Evolutionary conservation across 2,888 invertebrate genomes (phyloP), one percentile per base, ranked within the genome.

Genomic region (Saturnia japonica): DNA sequence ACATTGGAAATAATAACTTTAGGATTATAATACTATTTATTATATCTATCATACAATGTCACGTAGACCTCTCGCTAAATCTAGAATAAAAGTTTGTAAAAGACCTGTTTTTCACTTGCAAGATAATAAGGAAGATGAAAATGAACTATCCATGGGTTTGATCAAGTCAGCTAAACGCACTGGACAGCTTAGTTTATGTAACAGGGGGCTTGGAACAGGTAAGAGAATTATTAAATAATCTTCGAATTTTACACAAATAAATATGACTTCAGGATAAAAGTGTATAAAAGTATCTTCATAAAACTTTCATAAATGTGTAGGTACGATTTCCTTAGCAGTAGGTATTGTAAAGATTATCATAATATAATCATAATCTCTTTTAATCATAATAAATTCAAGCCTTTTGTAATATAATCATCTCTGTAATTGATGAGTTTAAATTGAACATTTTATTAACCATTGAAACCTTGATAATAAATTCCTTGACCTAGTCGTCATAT

Each of bases 151-250:
- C 45, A 94, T 95, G 71, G 95, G 95, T 68, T 89, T 97, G 80
- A 95, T 98, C 71, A 96, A 97, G 89, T 95, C 96, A 76, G 97
- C 98, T 6, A 95, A 97, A 81, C 96, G 96, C 83, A 96, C 96
- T 75, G 98, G 98, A 28, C 95, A 96, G 77, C 91, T 98, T 62
- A 97, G 97, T 93, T 94, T 98, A 78, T 95, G 97, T 71, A 96
- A 96, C 76, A 95, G 95, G 84, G 97, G 96, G 78, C 90, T 98
- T 77, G 95, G 95, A 68, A 94, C 95, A 89, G 97, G 98, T 97
- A 90, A 86, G 86, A 79, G 28, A 57, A 60, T 68, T n/a, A n/a
- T n/a, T 45, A 28, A 40, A 12, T 67, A 22, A 54, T 22, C 1
- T 54, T 54, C 11, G 19, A 22, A n/a, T n/a, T 54, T 1, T 54